These are phyloP conservation scores for Oasisia sp. DNA, from an alignment of 2,888 invertebrate genomes.

Conservation along the genomic window DNA sequence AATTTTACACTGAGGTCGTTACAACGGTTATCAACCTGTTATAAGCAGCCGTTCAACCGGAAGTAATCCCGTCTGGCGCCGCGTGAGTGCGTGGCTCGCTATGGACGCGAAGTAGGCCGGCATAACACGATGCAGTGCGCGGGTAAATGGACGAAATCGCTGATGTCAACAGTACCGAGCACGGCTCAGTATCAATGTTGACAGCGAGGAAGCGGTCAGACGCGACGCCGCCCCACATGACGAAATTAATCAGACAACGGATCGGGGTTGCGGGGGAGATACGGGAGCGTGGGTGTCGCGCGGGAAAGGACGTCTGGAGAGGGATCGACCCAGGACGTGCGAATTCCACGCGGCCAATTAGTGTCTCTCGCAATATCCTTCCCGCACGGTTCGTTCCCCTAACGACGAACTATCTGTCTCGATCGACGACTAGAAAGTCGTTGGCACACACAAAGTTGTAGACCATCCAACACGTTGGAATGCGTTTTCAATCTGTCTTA, in stretches of 20 bases:
- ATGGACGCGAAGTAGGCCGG: neutral
- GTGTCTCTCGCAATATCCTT: neutral
- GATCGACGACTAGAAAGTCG: neutral
- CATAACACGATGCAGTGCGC: neutral
- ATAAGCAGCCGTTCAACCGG: neutral
- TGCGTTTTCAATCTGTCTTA: neutral
- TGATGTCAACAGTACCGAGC: neutral
- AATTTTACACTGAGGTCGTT: neutral
- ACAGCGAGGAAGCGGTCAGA: neutral
- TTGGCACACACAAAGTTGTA: neutral
- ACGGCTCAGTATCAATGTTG: neutral
- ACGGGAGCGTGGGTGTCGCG: neutral
- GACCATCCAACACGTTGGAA: neutral
- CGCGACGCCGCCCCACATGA: neutral
- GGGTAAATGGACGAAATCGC: neutral
- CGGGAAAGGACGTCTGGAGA: neutral
- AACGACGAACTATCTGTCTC: neutral
- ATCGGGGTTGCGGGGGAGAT: too few relatives aligned
- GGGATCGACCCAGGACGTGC: neutral
- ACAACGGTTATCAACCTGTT: neutral
- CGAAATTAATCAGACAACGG: neutral
- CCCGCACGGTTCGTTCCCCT: neutral
- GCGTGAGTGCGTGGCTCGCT: neutral
- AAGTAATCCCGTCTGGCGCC: neutral
- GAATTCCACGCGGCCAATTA: conserved; percentile 5